Percentiles rank a stretch among this genome's conserved stretches.
phyloP scores from a whole-genome alignment of 2,888 invertebrate species.

The Artemia sinica region DNA sequence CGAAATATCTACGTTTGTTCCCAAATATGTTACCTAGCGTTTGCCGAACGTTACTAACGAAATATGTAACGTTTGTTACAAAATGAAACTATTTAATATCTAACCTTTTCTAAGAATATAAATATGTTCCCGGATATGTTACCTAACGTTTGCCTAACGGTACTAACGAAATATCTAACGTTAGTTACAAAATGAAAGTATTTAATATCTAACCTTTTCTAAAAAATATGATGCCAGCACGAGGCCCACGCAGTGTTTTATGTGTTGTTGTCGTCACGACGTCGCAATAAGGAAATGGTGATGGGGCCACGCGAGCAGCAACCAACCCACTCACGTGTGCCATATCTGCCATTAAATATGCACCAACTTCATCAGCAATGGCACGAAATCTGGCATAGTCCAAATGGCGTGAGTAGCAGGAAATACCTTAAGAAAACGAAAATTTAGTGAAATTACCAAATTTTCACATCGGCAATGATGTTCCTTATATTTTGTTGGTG shows the following conservation, averaged over 20 bases:
- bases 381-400: constrained; percentile 37
- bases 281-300: constrained; percentile 40
- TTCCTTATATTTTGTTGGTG: no score
- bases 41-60: no score
- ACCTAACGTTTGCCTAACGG: neutral
- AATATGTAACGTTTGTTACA: no score
- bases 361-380: constrained; percentile 32
- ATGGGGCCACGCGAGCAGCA: constrained; percentile 38
- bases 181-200: neutral
- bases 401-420: constrained; percentile 36
- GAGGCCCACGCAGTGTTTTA: constrained; percentile 42
- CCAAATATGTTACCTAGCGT: no score
- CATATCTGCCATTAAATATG: constrained; percentile 43
- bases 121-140: no score
- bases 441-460: constrained; percentile 28
- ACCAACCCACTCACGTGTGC: constrained; percentile 43
- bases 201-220: constrained; percentile 33
- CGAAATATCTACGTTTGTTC: no score
- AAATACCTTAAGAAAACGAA: constrained; percentile 27
- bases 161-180: neutral
- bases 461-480: neutral
- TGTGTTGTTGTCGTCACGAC: constrained; percentile 45
- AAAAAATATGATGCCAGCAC: constrained; percentile 39
- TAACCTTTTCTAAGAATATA: no score
- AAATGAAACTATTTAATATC: no score